Conservation (phyloP, 1,140 invertebrate genomes). For the Heliconius hewitsoni region DNA sequence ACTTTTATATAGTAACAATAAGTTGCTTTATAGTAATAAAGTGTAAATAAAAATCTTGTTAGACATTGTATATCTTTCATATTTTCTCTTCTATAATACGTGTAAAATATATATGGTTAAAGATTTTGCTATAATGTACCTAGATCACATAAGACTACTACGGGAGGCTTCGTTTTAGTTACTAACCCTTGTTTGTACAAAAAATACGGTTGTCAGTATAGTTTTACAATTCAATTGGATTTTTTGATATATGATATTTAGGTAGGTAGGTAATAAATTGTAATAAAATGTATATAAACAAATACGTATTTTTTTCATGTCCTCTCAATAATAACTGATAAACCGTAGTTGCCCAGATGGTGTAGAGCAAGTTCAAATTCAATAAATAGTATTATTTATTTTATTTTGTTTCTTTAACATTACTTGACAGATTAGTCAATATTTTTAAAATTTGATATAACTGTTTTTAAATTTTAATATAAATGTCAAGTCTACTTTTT, state of each 20-base stretch:
- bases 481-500: too few relatives aligned
- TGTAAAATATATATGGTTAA: neutral
- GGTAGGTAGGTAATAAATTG: neutral
- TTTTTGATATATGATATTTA: neutral
- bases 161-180: neutral
- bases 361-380: too few relatives aligned
- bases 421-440: too few relatives aligned
- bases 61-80: neutral
- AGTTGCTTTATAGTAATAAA: neutral
- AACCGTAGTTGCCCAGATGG: too few relatives aligned
- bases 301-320: neutral
- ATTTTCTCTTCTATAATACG: neutral
- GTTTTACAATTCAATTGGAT: neutral
- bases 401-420: too few relatives aligned
- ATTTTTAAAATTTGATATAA: too few relatives aligned
- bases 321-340: neutral
- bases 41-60: neutral
- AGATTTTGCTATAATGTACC: neutral
- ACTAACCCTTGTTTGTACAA: neutral
- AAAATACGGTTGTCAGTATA: slow-evolving; percentile 1
- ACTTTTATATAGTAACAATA: neutral
- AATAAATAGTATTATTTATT: too few relatives aligned
- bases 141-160: neutral
- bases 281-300: neutral
- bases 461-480: too few relatives aligned